Evolutionary conservation across 2,888 invertebrate species (phyloP).

Genomic region (Drosophila tanythrix): DNA sequence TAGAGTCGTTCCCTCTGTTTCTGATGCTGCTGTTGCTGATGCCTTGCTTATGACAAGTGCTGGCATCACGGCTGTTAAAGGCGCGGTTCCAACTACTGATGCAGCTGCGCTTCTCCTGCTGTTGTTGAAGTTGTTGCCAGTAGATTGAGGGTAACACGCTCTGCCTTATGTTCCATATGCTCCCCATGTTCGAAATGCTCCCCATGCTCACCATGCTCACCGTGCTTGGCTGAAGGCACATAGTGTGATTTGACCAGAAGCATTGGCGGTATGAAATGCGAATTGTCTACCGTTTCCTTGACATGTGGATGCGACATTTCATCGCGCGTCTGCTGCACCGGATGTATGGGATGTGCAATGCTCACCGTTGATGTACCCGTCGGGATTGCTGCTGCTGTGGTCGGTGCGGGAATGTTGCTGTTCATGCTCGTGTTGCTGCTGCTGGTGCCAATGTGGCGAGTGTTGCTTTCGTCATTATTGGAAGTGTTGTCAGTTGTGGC

Average conservation of each 20-base stretch:
- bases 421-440: constrained; percentile 1
- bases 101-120: background rate
- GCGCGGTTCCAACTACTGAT: background rate
- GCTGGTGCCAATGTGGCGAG: constrained; percentile 12
- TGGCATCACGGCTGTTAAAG: constrained; percentile 9
- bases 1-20: constrained; percentile 24
- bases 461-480: constrained; percentile 18
- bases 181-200: constrained; percentile 54
- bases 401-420: constrained; percentile 8
- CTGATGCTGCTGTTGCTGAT: constrained; percentile 28
- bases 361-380: constrained; percentile 55
- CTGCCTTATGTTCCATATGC: constrained; percentile 23
- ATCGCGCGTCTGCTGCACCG: constrained; percentile 74
- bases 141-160: constrained; percentile 8
- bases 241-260: constrained; percentile 85
- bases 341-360: constrained; percentile 83
- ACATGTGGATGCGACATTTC: constrained; percentile 76
- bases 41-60: constrained; percentile 8
- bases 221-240: constrained; percentile 82
- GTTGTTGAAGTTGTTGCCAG: constrained; percentile 17
- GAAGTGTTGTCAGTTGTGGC: constrained; percentile 25
- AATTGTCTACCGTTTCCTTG: constrained; percentile 83
- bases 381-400: constrained; percentile 17
- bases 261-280: constrained; percentile 85
- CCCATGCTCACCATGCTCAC: constrained; percentile 50